Evolutionary conservation across 2,797 vertebrate species (phyloP).

Genomic region (Amblyraja radiata): DNA sequence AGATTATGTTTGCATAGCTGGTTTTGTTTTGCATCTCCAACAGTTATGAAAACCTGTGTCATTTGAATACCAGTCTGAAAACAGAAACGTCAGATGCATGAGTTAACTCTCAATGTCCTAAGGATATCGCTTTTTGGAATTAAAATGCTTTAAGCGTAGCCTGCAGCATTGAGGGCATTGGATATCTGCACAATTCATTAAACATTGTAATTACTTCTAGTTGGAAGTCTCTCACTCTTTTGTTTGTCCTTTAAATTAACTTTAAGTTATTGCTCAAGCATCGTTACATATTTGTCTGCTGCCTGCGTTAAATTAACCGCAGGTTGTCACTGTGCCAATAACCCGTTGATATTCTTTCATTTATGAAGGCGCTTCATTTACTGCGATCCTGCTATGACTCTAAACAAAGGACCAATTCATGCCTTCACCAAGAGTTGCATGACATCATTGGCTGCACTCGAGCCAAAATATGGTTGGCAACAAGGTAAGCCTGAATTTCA

Average conservation of each 20-base stretch:
- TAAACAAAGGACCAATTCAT: slow-evolving; percentile 62
- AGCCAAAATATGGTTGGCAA: slow-evolving; percentile 79
- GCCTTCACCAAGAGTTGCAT: slow-evolving; percentile 55
- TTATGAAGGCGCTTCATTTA: slow-evolving; percentile 76
- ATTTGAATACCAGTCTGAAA: neutral
- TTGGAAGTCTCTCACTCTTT: neutral
- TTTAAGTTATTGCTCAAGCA: neutral
- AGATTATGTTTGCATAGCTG: neutral
- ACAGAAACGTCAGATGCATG: neutral
- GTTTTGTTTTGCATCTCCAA: neutral
- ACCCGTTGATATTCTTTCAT: slow-evolving; percentile 47
- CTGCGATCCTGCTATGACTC: slow-evolving; percentile 76
- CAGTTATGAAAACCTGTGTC: neutral
- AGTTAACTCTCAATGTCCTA: neutral
- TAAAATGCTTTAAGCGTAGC: neutral
- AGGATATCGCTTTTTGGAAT: neutral
- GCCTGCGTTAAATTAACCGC: neutral
- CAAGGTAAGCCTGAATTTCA: slow-evolving; percentile 66
- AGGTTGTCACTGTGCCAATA: slow-evolving; percentile 44
- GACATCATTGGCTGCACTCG: slow-evolving; percentile 60
- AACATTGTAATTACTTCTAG: slow-evolving; percentile 1
- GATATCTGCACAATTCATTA: neutral
- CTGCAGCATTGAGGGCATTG: neutral
- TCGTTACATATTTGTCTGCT: neutral
- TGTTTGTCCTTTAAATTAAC: neutral